Conservation (phyloP, 2,797 vertebrate species). For the Enteromius anoplus region DNA sequence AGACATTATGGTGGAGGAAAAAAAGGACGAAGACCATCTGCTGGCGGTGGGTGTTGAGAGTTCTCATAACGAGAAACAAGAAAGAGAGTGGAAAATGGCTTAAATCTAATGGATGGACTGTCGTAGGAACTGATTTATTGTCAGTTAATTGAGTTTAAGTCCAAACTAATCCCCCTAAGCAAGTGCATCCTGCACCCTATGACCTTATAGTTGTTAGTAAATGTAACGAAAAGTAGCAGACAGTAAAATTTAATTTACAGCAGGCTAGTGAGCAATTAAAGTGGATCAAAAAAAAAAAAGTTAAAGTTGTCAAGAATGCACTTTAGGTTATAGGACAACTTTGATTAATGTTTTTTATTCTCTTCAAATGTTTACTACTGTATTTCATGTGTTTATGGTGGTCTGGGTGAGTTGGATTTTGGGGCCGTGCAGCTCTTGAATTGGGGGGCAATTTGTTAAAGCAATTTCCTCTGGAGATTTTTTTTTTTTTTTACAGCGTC, state of each 20-base stretch:
- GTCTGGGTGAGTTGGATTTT: neutral
- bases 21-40: slow-evolving; percentile 63
- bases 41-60: slow-evolving; percentile 56
- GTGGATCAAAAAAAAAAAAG: neutral
- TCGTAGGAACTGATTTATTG: neutral
- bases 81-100: neutral
- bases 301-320: neutral
- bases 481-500: slow-evolving; percentile 7
- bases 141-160: slow-evolving; percentile 7
- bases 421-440: neutral
- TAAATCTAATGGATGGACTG: neutral
- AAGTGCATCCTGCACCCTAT: slow-evolving; percentile 41
- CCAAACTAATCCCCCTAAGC: slow-evolving; percentile 2
- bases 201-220: slow-evolving; percentile 33
- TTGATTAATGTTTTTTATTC: neutral
- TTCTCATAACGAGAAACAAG: slow-evolving; percentile 21
- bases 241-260: neutral
- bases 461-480: slow-evolving; percentile 28
- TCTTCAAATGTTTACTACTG: neutral
- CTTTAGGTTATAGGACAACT: neutral
- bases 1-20: slow-evolving; percentile 49
- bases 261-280: neutral
- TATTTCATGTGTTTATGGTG: slow-evolving; percentile 8
- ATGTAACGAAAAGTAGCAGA: neutral
- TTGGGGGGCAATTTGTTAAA: slow-evolving; percentile 30